Conservation (phyloP, 2,888 invertebrate genomes). For the Pristionchus mayeri region DNA sequence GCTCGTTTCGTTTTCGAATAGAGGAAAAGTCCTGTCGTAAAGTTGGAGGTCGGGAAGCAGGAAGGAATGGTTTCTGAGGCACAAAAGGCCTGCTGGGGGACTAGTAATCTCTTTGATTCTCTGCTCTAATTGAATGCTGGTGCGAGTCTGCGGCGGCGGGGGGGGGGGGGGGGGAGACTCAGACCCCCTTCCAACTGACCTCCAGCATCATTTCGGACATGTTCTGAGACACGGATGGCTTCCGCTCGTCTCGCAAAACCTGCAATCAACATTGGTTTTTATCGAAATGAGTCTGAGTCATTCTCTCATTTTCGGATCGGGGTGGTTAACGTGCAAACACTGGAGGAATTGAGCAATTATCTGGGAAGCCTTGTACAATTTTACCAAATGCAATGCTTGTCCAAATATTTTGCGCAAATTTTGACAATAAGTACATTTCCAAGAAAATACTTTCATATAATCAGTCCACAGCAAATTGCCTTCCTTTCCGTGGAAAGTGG, state of each 20-base stretch:
- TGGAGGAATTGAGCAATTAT: too few species aligned
- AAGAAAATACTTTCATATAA: too few species aligned
- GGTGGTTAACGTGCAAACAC: too few species aligned
- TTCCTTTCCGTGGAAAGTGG: too few species aligned
- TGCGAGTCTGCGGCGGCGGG: background rate
- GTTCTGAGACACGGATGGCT: conserved; percentile 75
- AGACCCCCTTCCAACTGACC: conserved; percentile 55
- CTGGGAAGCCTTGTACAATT: too few species aligned
- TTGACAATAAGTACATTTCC: too few species aligned
- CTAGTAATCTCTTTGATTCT: conserved; percentile 41
- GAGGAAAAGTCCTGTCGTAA: conserved; percentile 6
- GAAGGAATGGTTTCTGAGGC: conserved; percentile 30
- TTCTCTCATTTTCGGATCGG: conserved; percentile 30
- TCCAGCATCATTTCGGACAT: conserved; percentile 74
- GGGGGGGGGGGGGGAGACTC: too few species aligned
- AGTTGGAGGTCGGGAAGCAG: conserved; percentile 24
- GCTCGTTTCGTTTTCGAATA: background rate
- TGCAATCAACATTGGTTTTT: conserved; percentile 52
- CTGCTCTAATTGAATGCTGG: conserved; percentile 21
- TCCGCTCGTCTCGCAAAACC: conserved; percentile 68
- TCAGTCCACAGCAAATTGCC: too few species aligned
- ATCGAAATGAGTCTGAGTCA: too few species aligned
- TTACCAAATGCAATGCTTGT: too few species aligned
- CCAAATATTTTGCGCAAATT: too few species aligned
- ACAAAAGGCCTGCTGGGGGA: background rate